phyloP scores from a whole-genome alignment of 1,140 invertebrate species.

The Pseudomyrmex pallidus region DNA sequence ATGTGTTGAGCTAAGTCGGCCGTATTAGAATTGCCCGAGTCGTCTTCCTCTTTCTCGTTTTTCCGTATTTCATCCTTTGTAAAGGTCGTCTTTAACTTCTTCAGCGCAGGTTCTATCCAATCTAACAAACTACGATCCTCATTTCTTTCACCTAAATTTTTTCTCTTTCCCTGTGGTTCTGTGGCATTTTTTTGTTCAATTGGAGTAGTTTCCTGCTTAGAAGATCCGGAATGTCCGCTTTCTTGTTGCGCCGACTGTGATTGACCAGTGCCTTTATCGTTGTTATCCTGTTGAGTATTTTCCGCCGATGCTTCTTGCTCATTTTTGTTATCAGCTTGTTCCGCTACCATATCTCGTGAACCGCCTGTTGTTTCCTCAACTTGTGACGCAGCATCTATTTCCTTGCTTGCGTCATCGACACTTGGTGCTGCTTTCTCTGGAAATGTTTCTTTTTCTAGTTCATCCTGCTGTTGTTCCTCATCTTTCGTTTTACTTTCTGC shows the following conservation, averaged over 20 bases:
- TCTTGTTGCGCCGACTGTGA: slow-evolving; percentile 84
- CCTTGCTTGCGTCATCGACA: slow-evolving; percentile 76
- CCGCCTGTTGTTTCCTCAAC: slow-evolving; percentile 77
- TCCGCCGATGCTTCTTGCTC: slow-evolving; percentile 75
- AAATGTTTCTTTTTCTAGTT: slow-evolving; percentile 81
- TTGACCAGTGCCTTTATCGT: slow-evolving; percentile 85
- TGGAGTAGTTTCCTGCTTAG: slow-evolving; percentile 74
- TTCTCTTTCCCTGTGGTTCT: slow-evolving; percentile 80
- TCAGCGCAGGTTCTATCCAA: slow-evolving; percentile 82
- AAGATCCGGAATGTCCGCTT: slow-evolving; percentile 83
- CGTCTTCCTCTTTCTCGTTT: slow-evolving; percentile 83
- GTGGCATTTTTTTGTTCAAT: slow-evolving; percentile 69
- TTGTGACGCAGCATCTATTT: slow-evolving; percentile 80
- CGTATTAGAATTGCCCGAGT: slow-evolving; percentile 83
- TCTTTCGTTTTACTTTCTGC: slow-evolving; percentile 82
- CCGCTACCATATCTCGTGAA: slow-evolving; percentile 79
- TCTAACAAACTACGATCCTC: slow-evolving; percentile 84
- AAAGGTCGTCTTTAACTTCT: slow-evolving; percentile 86
- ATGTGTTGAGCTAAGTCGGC: slow-evolving; percentile 94
- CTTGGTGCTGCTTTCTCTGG: slow-evolving; percentile 82
- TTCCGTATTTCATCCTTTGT: slow-evolving; percentile 81
- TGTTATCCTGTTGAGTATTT: slow-evolving; percentile 81
- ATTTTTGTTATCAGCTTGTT: slow-evolving; percentile 67
- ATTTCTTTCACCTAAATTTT: slow-evolving; percentile 84
- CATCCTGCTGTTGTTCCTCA: slow-evolving; percentile 81